Base-by-base conservation (phyloP, 2,797 vertebrate species). In the Onychomys leucogaster region DNA sequence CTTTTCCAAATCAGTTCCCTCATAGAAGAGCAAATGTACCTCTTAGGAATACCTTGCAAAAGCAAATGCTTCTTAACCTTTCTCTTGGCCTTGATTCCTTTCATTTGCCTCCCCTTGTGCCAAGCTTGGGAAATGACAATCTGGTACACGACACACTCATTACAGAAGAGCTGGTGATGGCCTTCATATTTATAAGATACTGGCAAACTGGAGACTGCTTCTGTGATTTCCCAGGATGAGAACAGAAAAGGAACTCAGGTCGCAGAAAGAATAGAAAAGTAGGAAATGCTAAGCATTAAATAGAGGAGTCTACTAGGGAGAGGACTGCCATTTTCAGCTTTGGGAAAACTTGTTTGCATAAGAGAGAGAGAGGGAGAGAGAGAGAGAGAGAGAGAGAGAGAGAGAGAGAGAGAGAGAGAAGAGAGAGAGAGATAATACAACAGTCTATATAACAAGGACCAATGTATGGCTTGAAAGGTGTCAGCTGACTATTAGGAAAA, bases 51-150 rank as follows among this genome's bases (percentile, higher is more conserved):
- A 37, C 67, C 25, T 89, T 82, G 32, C 32, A 61, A 96, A 49
- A n/a, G 61, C 32, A 12, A 89, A 94, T 86, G 34, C 49, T 49
- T 92, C 87, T 86, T 82, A 32, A 52, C 71, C 65, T 81, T 95
- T 63, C 67, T 89, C 77, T 52, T 76, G 65, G 32, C 41, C 61
- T 83, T 2, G 14, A 41, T 78, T 91, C 41, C 77, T 32, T 92
- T 83, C 46, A 25, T 80, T 85, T 19, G 34, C 55, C 34, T 76
- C 46, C 46, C 27, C 32, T 65, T 69, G 5, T 84, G 55, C 78
- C 61, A 92, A 29, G 41, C 86, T 75, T 89, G 32, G 46, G 67
- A 84, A 90, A 55, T 52, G 43, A 49, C 49, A 67, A 41, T 77
- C 77, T 94, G 32, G 63, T 78, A 52, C 52, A 5, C n/a, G 43